Conservation (phyloP, 2,888 invertebrate genomes). For the Villa cingulata region DNA sequence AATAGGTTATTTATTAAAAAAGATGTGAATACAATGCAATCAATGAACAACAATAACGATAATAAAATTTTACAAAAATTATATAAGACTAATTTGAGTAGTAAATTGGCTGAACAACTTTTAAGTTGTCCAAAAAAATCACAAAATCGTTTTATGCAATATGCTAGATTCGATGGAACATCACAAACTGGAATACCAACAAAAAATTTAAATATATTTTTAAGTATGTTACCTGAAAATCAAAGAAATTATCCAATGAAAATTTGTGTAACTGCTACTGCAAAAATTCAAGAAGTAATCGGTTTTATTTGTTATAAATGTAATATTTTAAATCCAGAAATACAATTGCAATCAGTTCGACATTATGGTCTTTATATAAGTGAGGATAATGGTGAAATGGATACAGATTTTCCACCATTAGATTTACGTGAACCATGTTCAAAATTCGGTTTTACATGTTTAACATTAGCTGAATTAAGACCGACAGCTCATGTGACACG, state of each 20-base stretch:
- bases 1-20: constrained; percentile 39
- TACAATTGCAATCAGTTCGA: constrained; percentile 46
- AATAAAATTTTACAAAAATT: background rate
- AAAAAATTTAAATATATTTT: constrained; percentile 77
- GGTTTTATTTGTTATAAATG: constrained; percentile 83
- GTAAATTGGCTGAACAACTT: constrained; percentile 61
- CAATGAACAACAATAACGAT: background rate
- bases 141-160: constrained; percentile 77
- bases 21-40: constrained; percentile 21
- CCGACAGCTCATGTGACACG: constrained; percentile 26
- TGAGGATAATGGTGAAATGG: constrained; percentile 85
- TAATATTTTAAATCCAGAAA: constrained; percentile 50
- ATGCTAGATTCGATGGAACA: constrained; percentile 83
- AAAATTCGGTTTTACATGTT: constrained; percentile 81
- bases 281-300: constrained; percentile 80
- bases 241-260: constrained; percentile 73
- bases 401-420: constrained; percentile 82
- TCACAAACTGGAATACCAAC: constrained; percentile 64
- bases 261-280: constrained; percentile 65
- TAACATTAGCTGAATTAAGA: constrained; percentile 69
- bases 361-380: constrained; percentile 85
- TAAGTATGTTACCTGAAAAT: constrained; percentile 72
- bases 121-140: constrained; percentile 62
- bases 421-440: constrained; percentile 78
- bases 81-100: constrained; percentile 27